Percentiles rank a stretch among this genome's conserved stretches.
Evolutionary conservation across 2,797 vertebrate genomes (phyloP).

Genomic region (Calcarius lapponicus): DNA sequence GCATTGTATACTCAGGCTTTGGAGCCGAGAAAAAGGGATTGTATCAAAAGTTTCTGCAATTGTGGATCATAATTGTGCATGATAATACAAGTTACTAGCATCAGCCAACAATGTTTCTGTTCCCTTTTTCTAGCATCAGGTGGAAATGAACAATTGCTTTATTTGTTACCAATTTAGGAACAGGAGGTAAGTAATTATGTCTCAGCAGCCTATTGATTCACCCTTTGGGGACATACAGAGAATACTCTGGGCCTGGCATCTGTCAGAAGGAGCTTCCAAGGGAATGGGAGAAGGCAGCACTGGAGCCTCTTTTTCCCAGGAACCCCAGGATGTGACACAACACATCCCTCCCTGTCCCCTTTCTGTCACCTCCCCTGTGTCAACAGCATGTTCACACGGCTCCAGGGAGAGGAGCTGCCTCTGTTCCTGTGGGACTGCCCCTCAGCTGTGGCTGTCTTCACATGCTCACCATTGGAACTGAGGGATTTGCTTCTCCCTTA

Average conservation of each 20-base stretch:
- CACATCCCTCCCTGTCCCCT: background rate
- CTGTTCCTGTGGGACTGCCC: background rate
- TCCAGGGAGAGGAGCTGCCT: background rate
- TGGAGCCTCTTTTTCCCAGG: background rate
- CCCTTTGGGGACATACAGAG: background rate
- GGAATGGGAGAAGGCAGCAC: rapidly evolving
- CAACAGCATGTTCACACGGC: background rate
- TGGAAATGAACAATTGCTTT: background rate
- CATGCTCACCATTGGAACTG: rapidly evolving
- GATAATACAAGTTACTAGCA: background rate
- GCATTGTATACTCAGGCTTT: background rate
- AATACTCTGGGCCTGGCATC: background rate
- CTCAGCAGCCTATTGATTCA: slow-evolving; percentile 23
- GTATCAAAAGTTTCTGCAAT: background rate
- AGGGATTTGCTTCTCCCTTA: background rate
- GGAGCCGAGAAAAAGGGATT: background rate
- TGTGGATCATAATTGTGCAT: background rate
- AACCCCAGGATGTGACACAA: background rate
- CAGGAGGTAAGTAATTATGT: slow-evolving; percentile 7
- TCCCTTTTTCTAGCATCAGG: background rate
- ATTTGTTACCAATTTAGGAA: slow-evolving; percentile 7
- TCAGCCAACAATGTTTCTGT: background rate
- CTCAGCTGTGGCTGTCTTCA: background rate
- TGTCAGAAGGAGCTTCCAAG: background rate
- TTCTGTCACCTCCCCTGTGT: background rate